Conservation (phyloP, 2,888 invertebrate genomes). For the Acleris sparsana region DNA sequence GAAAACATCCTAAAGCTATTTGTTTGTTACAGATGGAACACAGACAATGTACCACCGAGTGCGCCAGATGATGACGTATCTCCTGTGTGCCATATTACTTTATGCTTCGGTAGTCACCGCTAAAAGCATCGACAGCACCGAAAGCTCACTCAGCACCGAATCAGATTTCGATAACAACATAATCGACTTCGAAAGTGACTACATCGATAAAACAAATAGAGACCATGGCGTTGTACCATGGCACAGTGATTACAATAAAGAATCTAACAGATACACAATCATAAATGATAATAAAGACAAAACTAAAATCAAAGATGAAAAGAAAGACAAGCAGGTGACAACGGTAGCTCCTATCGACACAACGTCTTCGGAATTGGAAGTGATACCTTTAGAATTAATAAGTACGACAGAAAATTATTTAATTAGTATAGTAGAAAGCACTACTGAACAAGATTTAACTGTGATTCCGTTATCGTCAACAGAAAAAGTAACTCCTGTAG, state of each 20-base stretch:
- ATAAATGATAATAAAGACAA: conserved; percentile 49
- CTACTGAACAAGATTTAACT: conserved; percentile 65
- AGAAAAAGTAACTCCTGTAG: conserved; percentile 48
- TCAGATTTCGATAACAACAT: conserved; percentile 67
- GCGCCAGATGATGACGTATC: conserved; percentile 66
- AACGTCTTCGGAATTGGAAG: conserved; percentile 60
- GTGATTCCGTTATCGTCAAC: conserved; percentile 71
- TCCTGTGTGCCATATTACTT: conserved; percentile 61
- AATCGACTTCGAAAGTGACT: conserved; percentile 74
- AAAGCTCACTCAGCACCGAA: conserved; percentile 43
- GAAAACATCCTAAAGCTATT: neutral
- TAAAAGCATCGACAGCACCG: conserved; percentile 55
- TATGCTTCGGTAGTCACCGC: conserved; percentile 46
- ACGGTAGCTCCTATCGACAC: conserved; percentile 42
- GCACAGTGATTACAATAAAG: conserved; percentile 61
- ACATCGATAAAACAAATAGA: conserved; percentile 64
- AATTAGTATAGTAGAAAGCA: conserved; percentile 63
- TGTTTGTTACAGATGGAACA: conserved; percentile 71
- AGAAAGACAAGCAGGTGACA: conserved; percentile 34
- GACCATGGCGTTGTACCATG: conserved; percentile 63
- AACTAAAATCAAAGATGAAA: conserved; percentile 37
- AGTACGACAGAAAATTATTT: conserved; percentile 68
- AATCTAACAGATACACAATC: conserved; percentile 67
- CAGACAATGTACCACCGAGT: conserved; percentile 64
- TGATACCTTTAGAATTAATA: conserved; percentile 72